These are phyloP conservation scores for Sinhomidia bicolor DNA, from an alignment of 2,888 invertebrate genomes.

Conservation along the genomic window DNA sequence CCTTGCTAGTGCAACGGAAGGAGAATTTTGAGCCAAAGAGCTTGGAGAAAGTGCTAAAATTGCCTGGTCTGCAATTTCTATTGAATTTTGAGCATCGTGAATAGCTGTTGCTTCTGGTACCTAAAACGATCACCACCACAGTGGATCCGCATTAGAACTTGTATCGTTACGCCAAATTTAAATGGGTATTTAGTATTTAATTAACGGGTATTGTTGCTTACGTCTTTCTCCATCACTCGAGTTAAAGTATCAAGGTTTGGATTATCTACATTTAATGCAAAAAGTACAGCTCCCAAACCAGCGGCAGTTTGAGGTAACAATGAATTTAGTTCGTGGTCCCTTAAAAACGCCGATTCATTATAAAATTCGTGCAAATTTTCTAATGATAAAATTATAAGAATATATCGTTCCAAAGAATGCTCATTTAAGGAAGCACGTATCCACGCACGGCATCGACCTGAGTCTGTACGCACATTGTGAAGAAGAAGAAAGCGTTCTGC, in stretches of 20 bases:
- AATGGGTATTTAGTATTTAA: too few relatives aligned
- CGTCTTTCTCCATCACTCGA: constrained; percentile 72
- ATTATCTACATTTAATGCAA: constrained; percentile 95
- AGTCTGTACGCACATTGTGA: constrained; percentile 87
- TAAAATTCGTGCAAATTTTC: constrained; percentile 85
- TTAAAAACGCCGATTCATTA: constrained; percentile 92
- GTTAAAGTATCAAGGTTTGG: constrained; percentile 85
- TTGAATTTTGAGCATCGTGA: constrained; percentile 55
- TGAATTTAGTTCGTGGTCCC: constrained; percentile 90
- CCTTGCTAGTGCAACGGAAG: constrained; percentile 38
- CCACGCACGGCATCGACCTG: constrained; percentile 92
- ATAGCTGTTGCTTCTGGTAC: constrained; percentile 63
- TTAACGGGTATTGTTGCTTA: constrained; percentile 17
- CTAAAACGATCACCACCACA: constrained; percentile 7
- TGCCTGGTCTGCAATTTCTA: constrained; percentile 67
- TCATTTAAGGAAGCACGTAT: constrained; percentile 95
- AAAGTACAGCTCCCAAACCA: constrained; percentile 93
- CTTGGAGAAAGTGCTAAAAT: constrained; percentile 56
- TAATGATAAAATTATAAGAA: constrained; percentile 83
- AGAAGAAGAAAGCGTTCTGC: constrained; percentile 91
- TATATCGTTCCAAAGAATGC: constrained; percentile 91
- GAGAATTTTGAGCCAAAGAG: constrained; percentile 34
- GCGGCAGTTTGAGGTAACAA: constrained; percentile 93
- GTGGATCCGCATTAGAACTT: not conserved
- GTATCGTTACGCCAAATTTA: too few relatives aligned